phyloP scores from a whole-genome alignment of 2,113 vertebrate species.

The Glaucidium brasilianum region DNA sequence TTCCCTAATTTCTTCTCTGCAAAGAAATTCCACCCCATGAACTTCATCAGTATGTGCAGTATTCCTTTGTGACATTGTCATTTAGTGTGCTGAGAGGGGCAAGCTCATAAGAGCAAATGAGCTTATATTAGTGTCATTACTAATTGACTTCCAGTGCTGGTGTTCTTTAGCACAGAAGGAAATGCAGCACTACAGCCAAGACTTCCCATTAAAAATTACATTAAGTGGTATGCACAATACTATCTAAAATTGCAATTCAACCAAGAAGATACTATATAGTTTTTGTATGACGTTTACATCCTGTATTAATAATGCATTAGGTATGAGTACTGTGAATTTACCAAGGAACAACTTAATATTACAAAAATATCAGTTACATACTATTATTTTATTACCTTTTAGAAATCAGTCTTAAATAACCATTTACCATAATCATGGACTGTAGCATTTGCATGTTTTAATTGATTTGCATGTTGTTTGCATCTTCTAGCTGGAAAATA shows the following conservation, averaged over 20 bases:
- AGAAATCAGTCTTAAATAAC: not conserved
- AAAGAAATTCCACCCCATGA: not conserved
- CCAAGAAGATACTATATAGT: not conserved
- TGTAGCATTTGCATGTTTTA: not conserved
- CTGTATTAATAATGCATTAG: not conserved
- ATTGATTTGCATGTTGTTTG: not conserved
- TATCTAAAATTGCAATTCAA: not conserved
- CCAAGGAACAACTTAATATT: not conserved
- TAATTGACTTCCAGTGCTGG: slow-evolving; percentile 17
- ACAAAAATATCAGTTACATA: not conserved
- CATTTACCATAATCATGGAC: not conserved
- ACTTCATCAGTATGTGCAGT: not conserved
- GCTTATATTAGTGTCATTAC: not conserved
- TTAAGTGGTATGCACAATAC: not conserved
- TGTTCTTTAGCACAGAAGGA: slow-evolving; percentile 21
- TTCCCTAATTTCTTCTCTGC: not conserved
- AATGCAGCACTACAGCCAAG: not conserved
- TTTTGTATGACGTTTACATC: not conserved
- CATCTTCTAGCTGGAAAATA: not conserved
- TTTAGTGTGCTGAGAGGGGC: not conserved
- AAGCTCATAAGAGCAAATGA: slow-evolving; percentile 2
- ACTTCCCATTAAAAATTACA: not conserved
- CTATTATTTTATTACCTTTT: not conserved
- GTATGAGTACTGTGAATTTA: not conserved
- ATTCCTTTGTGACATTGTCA: not conserved